A percentile compares a stretch with the other conserved stretches of the same genome.
phyloP scores from a whole-genome alignment of 1,140 invertebrate species.

The Drusus annulatus region DNA sequence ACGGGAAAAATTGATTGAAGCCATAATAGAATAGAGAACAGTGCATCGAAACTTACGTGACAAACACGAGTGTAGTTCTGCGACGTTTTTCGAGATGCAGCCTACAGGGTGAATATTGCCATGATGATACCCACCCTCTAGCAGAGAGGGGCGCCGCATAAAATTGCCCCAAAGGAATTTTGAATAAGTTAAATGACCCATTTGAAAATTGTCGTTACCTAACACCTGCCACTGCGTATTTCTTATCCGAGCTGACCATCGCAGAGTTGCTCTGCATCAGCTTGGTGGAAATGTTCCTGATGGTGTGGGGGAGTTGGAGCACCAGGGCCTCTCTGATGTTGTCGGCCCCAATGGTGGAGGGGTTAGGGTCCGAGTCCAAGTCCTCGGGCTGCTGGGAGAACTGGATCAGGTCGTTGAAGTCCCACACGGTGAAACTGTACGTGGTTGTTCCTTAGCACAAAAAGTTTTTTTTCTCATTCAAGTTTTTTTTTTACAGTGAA shows the following conservation, averaged over 20 bases:
- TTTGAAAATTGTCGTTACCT: slow-evolving; percentile 68
- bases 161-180: no score
- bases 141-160: no score
- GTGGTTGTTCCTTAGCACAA: slow-evolving; percentile 78
- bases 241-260: slow-evolving; percentile 90
- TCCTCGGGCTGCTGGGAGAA: slow-evolving; percentile 56
- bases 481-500: no score
- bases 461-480: no score
- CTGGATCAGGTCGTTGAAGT: slow-evolving; percentile 70
- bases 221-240: slow-evolving; percentile 95
- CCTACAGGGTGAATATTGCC: no score
- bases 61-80: no score
- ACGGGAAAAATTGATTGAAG: no score
- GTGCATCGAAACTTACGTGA: no score
- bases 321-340: slow-evolving; percentile 74
- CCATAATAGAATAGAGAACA: no score
- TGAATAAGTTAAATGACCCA: no score
- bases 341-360: slow-evolving; percentile 61
- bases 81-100: no score
- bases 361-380: slow-evolving; percentile 60
- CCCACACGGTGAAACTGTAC: slow-evolving; percentile 86
- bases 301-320: slow-evolving; percentile 88
- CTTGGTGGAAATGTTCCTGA: slow-evolving; percentile 93
- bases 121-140: neutral
- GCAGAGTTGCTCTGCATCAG: slow-evolving; percentile 91